phyloP scores from a whole-genome alignment of 2,797 vertebrate species.

The Cirrhinus mrigala region DNA sequence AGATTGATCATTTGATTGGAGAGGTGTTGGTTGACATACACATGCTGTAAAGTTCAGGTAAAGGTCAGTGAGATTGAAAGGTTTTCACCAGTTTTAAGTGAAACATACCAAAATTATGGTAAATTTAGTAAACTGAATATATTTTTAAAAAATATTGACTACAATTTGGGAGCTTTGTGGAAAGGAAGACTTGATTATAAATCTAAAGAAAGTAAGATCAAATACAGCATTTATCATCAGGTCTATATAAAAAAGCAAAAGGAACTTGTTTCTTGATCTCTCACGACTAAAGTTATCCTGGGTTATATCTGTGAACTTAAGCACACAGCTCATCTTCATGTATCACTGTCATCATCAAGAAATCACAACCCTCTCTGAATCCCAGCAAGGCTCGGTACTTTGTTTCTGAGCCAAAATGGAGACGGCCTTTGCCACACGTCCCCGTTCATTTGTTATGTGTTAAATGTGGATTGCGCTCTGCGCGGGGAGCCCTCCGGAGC shows the following conservation, averaged over 20 bases:
- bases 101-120: not conserved
- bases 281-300: not conserved
- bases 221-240: not conserved
- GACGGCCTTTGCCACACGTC: slow-evolving; percentile 68
- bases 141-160: not conserved
- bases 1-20: not conserved
- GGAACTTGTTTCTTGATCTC: slow-evolving; percentile 7
- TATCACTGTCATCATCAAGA: slow-evolving; percentile 22
- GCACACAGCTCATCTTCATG: slow-evolving; percentile 21
- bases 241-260: not conserved
- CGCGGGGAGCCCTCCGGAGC: slow-evolving; percentile 73
- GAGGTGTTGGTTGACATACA: not conserved
- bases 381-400: slow-evolving; percentile 35
- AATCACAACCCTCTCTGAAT: slow-evolving; percentile 32
- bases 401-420: slow-evolving; percentile 74
- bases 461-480: slow-evolving; percentile 74
- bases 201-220: not conserved
- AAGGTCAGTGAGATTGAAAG: not conserved
- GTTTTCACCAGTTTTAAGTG: not conserved
- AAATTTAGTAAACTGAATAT: not conserved
- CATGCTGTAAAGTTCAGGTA: slow-evolving; percentile 3
- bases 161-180: not conserved
- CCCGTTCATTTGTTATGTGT: slow-evolving; percentile 67
- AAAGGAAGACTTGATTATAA: not conserved
- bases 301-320: not conserved